Conservation (phyloP, 1,140 invertebrate genomes). For the Berghia stephanieae region DNA sequence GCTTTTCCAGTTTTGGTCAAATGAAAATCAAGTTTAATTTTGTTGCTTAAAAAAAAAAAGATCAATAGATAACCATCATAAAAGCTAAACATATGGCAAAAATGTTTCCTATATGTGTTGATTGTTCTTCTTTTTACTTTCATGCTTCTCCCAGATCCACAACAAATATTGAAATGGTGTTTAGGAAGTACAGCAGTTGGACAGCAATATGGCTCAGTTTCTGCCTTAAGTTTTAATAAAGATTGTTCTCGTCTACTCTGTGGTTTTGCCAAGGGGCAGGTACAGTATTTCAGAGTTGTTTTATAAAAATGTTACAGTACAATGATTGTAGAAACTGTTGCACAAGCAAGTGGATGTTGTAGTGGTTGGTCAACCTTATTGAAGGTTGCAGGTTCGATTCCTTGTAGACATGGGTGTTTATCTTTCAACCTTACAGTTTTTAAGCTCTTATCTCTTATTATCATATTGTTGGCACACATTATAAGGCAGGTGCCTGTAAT, state of each 20-base stretch:
- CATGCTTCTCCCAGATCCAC: constrained; percentile 56
- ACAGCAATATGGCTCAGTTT: constrained; percentile 75
- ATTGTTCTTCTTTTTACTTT: too few relatives aligned
- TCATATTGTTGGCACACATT: too few relatives aligned
- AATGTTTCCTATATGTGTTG: too few relatives aligned
- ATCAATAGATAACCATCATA: too few relatives aligned
- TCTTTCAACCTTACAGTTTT: too few relatives aligned
- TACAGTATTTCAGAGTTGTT: constrained; percentile 53
- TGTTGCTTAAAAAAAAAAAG: too few relatives aligned
- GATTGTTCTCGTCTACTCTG: constrained; percentile 86
- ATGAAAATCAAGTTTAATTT: too few relatives aligned
- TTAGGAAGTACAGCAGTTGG: constrained; percentile 73
- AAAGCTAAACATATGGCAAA: too few relatives aligned
- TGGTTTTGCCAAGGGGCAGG: constrained; percentile 86
- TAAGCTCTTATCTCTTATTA: too few relatives aligned
- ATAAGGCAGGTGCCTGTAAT: too few relatives aligned
- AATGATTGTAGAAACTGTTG: neutral
- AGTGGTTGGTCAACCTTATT: neutral
- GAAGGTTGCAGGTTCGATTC: neutral
- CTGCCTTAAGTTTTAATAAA: constrained; percentile 84
- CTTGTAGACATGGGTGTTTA: neutral
- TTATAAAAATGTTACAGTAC: neutral
- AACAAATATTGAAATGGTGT: constrained; percentile 80
- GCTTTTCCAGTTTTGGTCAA: too few relatives aligned
- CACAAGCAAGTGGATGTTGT: neutral